Evolutionary conservation across 2,797 vertebrate genomes (phyloP).

Genomic region (Carcharodon carcharias): DNA sequence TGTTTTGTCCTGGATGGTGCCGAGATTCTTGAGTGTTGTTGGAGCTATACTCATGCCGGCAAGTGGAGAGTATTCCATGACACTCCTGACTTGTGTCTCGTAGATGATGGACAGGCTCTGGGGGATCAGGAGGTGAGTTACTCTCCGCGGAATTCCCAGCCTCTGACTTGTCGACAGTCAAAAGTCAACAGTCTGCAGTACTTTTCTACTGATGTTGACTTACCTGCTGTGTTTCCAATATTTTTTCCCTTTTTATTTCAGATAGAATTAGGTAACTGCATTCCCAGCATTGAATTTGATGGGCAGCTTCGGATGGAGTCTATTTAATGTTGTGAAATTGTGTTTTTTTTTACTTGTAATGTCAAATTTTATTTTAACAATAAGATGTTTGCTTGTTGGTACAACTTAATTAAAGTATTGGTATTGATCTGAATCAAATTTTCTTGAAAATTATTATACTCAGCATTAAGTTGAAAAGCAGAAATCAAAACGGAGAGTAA

Average conservation of each 20-base stretch:
- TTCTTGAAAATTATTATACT: background rate
- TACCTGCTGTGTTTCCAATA: background rate
- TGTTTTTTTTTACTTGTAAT: background rate
- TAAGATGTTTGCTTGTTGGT: slow-evolving; percentile 11
- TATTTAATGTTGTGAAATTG: background rate
- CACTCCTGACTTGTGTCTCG: no score
- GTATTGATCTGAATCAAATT: slow-evolving; percentile 25
- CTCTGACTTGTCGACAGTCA: background rate
- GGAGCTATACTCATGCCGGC: no score
- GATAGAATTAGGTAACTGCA: background rate
- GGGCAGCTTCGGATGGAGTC: background rate
- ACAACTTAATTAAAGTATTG: slow-evolving; percentile 25
- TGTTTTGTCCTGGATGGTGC: no score
- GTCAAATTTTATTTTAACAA: background rate
- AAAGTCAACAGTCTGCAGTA: background rate
- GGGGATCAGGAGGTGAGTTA: no score
- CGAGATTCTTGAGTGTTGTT: no score
- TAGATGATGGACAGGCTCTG: no score
- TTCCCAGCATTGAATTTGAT: background rate
- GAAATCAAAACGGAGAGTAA: slow-evolving; percentile 17
- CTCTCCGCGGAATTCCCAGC: no score
- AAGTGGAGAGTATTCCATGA: no score
- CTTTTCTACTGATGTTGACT: background rate
- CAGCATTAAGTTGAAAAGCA: background rate
- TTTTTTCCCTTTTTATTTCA: background rate